Evolutionary conservation across 2,113 vertebrate species (phyloP).

Genomic region (Carassius carassius): DNA sequence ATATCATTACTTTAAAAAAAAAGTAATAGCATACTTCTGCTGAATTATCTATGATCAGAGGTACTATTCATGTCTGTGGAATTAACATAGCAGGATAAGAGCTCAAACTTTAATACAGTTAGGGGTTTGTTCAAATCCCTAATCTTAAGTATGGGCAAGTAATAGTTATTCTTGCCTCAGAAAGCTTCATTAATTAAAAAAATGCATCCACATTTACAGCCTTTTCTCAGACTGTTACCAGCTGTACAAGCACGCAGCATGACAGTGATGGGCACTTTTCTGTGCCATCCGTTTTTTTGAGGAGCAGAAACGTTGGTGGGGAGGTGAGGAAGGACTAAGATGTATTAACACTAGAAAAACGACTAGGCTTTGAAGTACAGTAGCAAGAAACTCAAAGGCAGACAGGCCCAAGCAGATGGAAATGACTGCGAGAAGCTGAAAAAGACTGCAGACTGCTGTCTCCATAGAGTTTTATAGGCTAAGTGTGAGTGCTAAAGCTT

Average conservation of each 20-base stretch:
- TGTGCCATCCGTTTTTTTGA: constrained; percentile 24
- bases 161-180: background rate
- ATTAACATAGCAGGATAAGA: too few relatives aligned
- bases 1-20: background rate
- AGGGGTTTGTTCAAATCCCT: background rate
- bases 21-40: background rate
- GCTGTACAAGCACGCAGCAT: background rate
- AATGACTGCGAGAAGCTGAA: constrained; percentile 44
- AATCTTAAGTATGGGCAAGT: background rate
- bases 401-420: constrained; percentile 53
- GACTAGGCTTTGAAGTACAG: constrained; percentile 62
- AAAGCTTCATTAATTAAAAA: constrained; percentile 36
- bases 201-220: constrained; percentile 43
- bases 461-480: constrained; percentile 48
- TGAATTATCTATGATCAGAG: background rate
- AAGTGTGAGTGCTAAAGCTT: constrained; percentile 45
- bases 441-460: constrained; percentile 59
- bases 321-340: constrained; percentile 52
- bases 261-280: constrained; percentile 1
- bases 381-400: constrained; percentile 46
- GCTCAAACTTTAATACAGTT: background rate
- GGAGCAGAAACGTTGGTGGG: background rate
- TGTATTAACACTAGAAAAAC: constrained; percentile 47
- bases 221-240: background rate
- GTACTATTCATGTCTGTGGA: background rate